Evolutionary conservation across 2,888 invertebrate genomes (phyloP).

Genomic region (Machimus atricapillus): DNA sequence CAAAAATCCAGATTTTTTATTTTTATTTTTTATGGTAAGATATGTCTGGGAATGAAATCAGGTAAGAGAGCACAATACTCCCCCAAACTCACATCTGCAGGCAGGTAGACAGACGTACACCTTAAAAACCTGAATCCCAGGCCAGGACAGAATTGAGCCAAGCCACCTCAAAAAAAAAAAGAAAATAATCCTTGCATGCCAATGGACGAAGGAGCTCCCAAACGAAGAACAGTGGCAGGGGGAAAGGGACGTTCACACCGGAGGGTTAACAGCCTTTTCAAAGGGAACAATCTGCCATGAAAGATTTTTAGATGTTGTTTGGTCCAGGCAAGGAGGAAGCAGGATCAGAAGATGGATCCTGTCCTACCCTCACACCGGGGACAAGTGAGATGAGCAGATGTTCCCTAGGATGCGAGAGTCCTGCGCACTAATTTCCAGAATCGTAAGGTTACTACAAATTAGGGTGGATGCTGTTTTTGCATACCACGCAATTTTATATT

Average conservation of each 20-base stretch:
- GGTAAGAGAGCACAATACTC: background rate
- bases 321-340: slow-evolving; percentile 24
- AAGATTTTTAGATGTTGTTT: slow-evolving; percentile 32
- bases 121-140: background rate
- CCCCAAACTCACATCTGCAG: background rate
- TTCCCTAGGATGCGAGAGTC: background rate
- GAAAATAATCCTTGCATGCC: background rate
- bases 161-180: background rate
- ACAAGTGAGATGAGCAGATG: slow-evolving; percentile 5
- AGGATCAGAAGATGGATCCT: background rate
- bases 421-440: slow-evolving; percentile 31
- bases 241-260: background rate
- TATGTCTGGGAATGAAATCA: background rate
- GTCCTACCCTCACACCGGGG: background rate
- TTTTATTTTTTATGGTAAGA: background rate
- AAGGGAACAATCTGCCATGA: background rate
- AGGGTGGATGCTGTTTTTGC: slow-evolving; percentile 43
- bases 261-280: slow-evolving; percentile 43
- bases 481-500: background rate
- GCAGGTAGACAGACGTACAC: background rate
- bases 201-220: background rate
- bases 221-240: background rate
- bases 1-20: background rate
- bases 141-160: background rate
- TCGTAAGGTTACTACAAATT: slow-evolving; percentile 8